phyloP scores from a whole-genome alignment of 2,888 invertebrate genomes.

The Scaptomyza parva region DNA sequence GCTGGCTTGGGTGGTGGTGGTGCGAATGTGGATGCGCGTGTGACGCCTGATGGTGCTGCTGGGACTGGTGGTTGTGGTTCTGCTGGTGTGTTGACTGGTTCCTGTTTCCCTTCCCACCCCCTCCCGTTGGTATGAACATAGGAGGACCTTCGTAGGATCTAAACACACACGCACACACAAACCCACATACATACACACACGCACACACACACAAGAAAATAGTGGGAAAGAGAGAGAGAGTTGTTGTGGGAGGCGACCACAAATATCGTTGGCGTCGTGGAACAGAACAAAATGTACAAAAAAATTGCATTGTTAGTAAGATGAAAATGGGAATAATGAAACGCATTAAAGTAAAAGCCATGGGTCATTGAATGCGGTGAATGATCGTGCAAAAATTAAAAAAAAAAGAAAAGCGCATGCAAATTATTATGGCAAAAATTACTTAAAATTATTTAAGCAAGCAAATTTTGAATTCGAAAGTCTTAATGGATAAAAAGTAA shows the following conservation, averaged over 20 bases:
- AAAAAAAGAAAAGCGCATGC: conserved; percentile 45
- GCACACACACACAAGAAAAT: conserved; percentile 22
- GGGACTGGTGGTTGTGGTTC: conserved; percentile 74
- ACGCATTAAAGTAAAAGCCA: conserved; percentile 62
- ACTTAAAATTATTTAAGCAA: conserved; percentile 14
- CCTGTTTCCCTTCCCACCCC: conserved; percentile 84
- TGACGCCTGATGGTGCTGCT: conserved; percentile 68
- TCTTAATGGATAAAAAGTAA: background rate
- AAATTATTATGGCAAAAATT: conserved; percentile 20
- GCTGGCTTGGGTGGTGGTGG: conserved; percentile 57
- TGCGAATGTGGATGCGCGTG: conserved; percentile 53
- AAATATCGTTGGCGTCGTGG: conserved; percentile 45
- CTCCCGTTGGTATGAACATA: conserved; percentile 83
- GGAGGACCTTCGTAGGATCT: conserved; percentile 83
- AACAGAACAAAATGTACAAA: conserved; percentile 76
- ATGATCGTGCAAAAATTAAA: conserved; percentile 43
- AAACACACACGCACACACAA: conserved; percentile 13
- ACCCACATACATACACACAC: conserved; percentile 27
- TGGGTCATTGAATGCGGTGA: conserved; percentile 44
- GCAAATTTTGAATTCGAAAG: background rate
- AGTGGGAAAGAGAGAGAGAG: conserved; percentile 27
- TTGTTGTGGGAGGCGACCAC: conserved; percentile 33
- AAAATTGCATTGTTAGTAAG: conserved; percentile 71
- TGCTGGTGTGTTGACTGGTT: conserved; percentile 77
- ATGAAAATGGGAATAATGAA: conserved; percentile 72